Conservation (phyloP, 2,888 invertebrate genomes). For the Celastrina argiolus region DNA sequence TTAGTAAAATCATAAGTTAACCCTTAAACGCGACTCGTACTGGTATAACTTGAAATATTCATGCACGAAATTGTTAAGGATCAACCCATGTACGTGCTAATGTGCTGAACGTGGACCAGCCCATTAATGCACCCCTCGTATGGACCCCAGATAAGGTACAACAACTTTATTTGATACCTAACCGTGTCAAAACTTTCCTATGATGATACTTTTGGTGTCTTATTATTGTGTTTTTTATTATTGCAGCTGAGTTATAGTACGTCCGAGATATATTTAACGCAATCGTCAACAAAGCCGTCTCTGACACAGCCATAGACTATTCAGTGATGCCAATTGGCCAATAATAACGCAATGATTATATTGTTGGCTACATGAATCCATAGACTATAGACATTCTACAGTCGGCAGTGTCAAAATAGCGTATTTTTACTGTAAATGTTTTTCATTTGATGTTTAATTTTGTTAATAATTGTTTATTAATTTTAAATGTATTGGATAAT, state of each 20-base stretch:
- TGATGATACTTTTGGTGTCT: neutral
- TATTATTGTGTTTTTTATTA: neutral
- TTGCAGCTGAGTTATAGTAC: neutral
- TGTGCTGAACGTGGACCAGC: conserved; percentile 42
- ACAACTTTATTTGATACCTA: conserved; percentile 74
- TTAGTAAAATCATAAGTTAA: neutral
- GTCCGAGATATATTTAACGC: too few relatives aligned
- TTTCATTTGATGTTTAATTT: too few relatives aligned
- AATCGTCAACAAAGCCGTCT: too few relatives aligned
- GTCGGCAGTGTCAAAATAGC: too few relatives aligned
- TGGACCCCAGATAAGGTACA: conserved; percentile 67
- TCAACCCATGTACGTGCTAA: conserved; percentile 32
- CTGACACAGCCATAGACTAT: too few relatives aligned
- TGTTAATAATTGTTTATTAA: too few relatives aligned
- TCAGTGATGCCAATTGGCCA: too few relatives aligned
- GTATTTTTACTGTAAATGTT: too few relatives aligned
- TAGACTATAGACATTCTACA: too few relatives aligned
- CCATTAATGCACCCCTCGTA: conserved; percentile 71
- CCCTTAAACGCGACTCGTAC: neutral
- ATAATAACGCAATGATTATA: too few relatives aligned
- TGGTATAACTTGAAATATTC: conserved; percentile 19
- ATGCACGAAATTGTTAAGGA: conserved; percentile 22
- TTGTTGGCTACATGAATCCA: too few relatives aligned
- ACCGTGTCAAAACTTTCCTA: neutral
- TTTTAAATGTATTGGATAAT: too few relatives aligned